Evolutionary conservation across 2,113 vertebrate species (phyloP), one percentile per base, ranked within the genome.

Genomic region (Passer domesticus): DNA sequence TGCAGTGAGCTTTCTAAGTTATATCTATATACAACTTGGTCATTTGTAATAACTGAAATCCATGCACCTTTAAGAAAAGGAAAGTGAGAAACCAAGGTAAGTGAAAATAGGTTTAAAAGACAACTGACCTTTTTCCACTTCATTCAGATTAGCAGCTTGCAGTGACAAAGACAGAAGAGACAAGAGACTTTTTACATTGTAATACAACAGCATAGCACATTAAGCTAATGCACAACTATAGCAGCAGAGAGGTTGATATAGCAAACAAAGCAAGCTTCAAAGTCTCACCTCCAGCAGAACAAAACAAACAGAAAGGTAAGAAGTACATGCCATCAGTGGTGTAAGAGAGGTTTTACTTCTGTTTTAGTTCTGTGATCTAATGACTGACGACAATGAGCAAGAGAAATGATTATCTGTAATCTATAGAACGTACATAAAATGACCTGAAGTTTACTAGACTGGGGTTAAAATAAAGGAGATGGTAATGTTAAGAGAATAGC

Each of bases 81-180:
- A 96, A 95, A 96, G 90, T 88, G 83, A 94, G 79, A 96, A 94
- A 97, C 68, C 41, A 62, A 95, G 75, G 62, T 83, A 97, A 92
- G 64, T 91, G 96, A 98, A 98, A 98, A 97, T 96, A 98, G 96
- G 98, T 96, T 97, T 97, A 98, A 98, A 98, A 98, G 97, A 98
- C 98, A 96, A 99, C 99, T 99, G 98, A 99, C 99, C 99, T 99
- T 99, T 99, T 98, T 99, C 99, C 99, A 99, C 99, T 98, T 99
- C 99, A 99, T 99, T 99, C 98, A 99, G 99, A 99, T 99, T 99
- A 99, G 99, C 99, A 98, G 99, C 98, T 99, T 98, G 99, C 97
- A 98, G 98, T 98, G 95, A 98, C 97, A 98, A 98, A 98, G 98
- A 98, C 98, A 98, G 98, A 98, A 98, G 98, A 98, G 98, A 98